Percentiles rank a stretch among this genome's conserved stretches.
phyloP scores from a whole-genome alignment of 1,140 invertebrate species.

The Pinna nobilis region DNA sequence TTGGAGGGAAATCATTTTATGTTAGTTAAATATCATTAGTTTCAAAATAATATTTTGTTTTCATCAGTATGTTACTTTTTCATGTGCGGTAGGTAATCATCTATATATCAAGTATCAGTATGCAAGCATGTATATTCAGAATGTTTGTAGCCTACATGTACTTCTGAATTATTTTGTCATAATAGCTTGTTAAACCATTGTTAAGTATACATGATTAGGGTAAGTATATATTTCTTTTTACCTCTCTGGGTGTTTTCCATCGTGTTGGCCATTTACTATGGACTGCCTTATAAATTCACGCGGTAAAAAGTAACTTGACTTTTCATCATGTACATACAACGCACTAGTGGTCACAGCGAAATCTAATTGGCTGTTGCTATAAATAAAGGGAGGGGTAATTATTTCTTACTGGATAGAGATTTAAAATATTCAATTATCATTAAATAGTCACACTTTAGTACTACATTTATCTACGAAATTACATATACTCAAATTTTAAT shows the following conservation, averaged over 20 bases:
- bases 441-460: too few species aligned
- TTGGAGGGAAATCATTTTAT: too few species aligned
- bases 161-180: too few species aligned
- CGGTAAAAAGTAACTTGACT: not conserved
- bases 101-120: too few species aligned
- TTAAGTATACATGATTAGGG: not conserved
- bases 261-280: not conserved
- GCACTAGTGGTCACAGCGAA: not conserved
- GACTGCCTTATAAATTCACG: not conserved
- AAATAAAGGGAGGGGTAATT: slow-evolving; percentile 29
- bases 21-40: too few species aligned
- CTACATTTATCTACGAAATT: too few species aligned
- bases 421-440: not conserved
- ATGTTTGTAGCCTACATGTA: too few species aligned
- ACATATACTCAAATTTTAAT: too few species aligned
- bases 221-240: not conserved
- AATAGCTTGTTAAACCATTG: not conserved
- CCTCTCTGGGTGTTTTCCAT: slow-evolving; percentile 18
- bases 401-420: not conserved
- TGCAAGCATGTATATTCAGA: too few species aligned
- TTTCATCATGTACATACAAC: not conserved
- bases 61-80: too few species aligned
- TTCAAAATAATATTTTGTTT: too few species aligned
- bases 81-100: too few species aligned
- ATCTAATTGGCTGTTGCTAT: slow-evolving; percentile 30